Conservation (phyloP, 2,113 vertebrate genomes). For the Sturnus vulgaris region DNA sequence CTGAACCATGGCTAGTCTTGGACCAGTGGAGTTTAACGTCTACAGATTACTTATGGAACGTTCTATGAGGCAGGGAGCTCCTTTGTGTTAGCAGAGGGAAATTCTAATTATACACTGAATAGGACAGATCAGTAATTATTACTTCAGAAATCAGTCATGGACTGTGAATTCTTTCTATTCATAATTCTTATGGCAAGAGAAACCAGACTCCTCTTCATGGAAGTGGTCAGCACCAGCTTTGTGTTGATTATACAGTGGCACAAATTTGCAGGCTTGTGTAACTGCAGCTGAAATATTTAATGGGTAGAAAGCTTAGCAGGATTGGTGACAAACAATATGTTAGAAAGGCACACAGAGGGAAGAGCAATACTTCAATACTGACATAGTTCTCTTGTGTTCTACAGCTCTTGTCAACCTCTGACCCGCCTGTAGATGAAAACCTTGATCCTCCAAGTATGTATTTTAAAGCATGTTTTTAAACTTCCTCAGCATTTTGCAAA, state of each 20-base stretch:
- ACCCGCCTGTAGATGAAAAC: constrained; percentile 83
- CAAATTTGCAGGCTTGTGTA: background rate
- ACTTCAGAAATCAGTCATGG: background rate
- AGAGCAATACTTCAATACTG: background rate
- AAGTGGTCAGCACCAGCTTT: background rate
- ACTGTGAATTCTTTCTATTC: background rate
- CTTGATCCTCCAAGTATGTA: constrained; percentile 86
- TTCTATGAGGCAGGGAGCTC: background rate
- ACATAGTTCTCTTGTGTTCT: background rate
- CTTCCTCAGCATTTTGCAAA: background rate
- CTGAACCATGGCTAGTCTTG: background rate
- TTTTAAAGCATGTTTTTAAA: background rate
- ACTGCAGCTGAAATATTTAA: background rate
- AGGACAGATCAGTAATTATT: background rate
- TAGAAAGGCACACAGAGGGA: background rate
- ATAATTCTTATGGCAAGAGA: background rate
- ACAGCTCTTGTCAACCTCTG: constrained; percentile 90
- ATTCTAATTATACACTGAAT: background rate
- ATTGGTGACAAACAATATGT: background rate
- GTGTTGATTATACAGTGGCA: background rate
- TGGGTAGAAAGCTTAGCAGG: background rate
- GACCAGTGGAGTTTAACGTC: background rate
- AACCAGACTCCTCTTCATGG: background rate
- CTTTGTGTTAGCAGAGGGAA: background rate
- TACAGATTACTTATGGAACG: background rate